phyloP scores from a whole-genome alignment of 1,140 invertebrate species.

The Glossosoma conforme region DNA sequence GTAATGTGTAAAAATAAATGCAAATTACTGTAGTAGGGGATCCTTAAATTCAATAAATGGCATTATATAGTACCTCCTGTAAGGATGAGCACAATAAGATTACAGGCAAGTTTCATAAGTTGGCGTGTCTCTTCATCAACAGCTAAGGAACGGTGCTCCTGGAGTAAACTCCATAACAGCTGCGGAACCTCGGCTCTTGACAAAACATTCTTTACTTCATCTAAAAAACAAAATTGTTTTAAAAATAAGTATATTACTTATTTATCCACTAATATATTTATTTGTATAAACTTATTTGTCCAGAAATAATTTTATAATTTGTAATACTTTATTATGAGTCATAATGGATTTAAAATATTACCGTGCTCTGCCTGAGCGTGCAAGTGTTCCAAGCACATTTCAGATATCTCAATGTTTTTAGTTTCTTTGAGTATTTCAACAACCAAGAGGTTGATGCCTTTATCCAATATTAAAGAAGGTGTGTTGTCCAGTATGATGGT shows the following conservation, averaged over 20 bases:
- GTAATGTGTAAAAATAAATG: too few species aligned
- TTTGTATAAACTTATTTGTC: too few species aligned
- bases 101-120: slow-evolving; percentile 76
- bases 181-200: slow-evolving; percentile 72
- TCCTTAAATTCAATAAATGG: too few species aligned
- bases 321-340: slow-evolving; percentile 2
- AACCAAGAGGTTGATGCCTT: slow-evolving; percentile 53
- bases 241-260: slow-evolving; percentile 6
- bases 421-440: slow-evolving; percentile 58
- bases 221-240: slow-evolving; percentile 44
- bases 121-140: slow-evolving; percentile 64
- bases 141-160: slow-evolving; percentile 60
- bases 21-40: too few species aligned
- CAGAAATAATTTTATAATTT: slow-evolving; percentile 16
- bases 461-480: slow-evolving; percentile 52
- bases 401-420: slow-evolving; percentile 61
- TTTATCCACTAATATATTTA: slow-evolving; percentile 15
- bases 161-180: slow-evolving; percentile 66
- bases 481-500: slow-evolving; percentile 70
- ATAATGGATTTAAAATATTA: too few species aligned
- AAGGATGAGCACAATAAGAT: slow-evolving; percentile 75
- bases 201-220: slow-evolving; percentile 69
- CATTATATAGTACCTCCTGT: slow-evolving; percentile 87
- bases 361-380: slow-evolving; percentile 71
- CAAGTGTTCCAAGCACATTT: slow-evolving; percentile 70